phyloP scores from a whole-genome alignment of 2,888 invertebrate genomes.

The Cerceris rybyensis region DNA sequence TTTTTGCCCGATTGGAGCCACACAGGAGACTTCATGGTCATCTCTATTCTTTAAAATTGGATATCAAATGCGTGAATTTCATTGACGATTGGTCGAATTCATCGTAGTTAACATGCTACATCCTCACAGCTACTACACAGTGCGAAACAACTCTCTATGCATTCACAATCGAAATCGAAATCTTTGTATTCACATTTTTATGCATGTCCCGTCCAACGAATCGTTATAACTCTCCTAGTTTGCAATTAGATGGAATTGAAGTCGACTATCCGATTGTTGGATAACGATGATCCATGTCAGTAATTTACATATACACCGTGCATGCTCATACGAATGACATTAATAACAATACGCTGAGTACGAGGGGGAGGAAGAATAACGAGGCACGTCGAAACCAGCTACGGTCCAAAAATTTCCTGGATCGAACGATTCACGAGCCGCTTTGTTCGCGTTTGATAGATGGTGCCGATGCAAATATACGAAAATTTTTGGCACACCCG shows the following conservation, averaged over 20 bases:
- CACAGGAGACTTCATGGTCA: too few species aligned
- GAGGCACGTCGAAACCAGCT: conserved; percentile 55
- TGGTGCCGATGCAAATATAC: conserved; percentile 60
- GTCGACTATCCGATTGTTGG: conserved; percentile 49
- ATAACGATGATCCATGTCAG: conserved; percentile 48
- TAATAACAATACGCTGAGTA: conserved; percentile 60
- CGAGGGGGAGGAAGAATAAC: conserved; percentile 47
- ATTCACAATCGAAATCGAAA: too few species aligned
- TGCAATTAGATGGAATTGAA: conserved; percentile 50
- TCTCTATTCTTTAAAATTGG: too few species aligned
- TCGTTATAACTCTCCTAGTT: conserved; percentile 20
- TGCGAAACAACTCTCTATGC: too few species aligned
- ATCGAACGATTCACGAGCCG: conserved; percentile 67
- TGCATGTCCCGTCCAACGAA: not conserved
- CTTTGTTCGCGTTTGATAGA: conserved; percentile 75
- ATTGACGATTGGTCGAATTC: too few species aligned
- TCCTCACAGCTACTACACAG: too few species aligned
- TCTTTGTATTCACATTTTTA: too few species aligned
- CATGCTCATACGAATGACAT: conserved; percentile 56
- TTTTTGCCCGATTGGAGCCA: too few species aligned
- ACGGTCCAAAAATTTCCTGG: conserved; percentile 65
- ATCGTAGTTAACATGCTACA: too few species aligned
- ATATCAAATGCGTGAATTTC: too few species aligned
- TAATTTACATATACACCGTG: conserved; percentile 42
- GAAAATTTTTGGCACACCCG: conserved; percentile 36